Evolutionary conservation across 1,140 invertebrate genomes (phyloP).

Genomic region (Anastrepha obliqua): DNA sequence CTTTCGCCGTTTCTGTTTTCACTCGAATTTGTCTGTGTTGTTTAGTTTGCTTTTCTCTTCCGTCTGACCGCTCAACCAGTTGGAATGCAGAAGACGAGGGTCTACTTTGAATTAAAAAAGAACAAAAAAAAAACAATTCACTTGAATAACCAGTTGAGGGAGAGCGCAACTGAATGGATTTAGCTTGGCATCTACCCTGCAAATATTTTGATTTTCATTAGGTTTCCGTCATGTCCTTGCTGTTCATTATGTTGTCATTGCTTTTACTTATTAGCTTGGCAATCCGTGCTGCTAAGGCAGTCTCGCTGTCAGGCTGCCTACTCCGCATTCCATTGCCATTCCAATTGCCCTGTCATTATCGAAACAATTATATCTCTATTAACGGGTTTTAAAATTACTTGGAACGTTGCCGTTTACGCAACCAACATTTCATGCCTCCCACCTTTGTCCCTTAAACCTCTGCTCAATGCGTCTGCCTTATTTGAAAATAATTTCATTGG

Average conservation of each 20-base stretch:
- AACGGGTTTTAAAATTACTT: conserved; percentile 26
- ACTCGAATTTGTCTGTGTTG: not conserved
- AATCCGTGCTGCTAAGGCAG: not conserved
- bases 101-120: not conserved
- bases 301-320: not conserved
- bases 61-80: not conserved
- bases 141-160: not conserved
- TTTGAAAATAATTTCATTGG: not conserved
- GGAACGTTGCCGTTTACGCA: not conserved
- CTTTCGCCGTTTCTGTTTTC: not conserved
- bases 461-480: too few relatives aligned
- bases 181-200: not conserved
- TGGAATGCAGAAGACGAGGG: not conserved
- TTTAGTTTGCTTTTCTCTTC: not conserved
- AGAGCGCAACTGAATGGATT: not conserved
- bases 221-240: not conserved
- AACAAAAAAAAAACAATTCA: not conserved
- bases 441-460: too few relatives aligned
- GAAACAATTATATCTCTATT: conserved; percentile 56
- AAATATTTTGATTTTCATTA: not conserved
- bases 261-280: not conserved
- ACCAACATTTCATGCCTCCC: not conserved
- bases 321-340: not conserved
- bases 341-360: conserved; percentile 55
- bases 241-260: not conserved